phyloP scores from a whole-genome alignment of 2,888 invertebrate genomes.

The Malacosoma neustria region DNA sequence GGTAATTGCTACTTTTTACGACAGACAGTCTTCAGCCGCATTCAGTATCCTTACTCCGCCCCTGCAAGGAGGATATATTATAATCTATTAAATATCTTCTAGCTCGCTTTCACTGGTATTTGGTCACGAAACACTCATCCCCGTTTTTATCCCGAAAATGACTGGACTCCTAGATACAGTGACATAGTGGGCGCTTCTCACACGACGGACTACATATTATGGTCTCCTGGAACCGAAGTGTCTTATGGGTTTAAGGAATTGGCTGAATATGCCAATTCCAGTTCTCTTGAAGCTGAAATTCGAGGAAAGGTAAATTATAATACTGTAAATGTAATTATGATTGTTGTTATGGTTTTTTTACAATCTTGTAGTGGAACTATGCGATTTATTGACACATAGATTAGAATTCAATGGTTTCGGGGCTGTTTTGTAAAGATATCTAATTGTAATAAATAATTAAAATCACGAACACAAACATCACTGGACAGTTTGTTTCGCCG shows the following conservation, averaged over 20 bases:
- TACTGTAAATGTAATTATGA: too few relatives aligned
- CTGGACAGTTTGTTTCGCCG: too few relatives aligned
- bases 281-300: constrained; percentile 48
- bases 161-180: constrained; percentile 54
- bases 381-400: too few relatives aligned
- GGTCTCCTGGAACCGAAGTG: constrained; percentile 50
- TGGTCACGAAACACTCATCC: constrained; percentile 64
- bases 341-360: too few relatives aligned
- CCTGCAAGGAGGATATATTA: background rate
- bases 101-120: constrained; percentile 53
- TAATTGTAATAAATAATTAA: too few relatives aligned
- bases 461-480: too few relatives aligned
- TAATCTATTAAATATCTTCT: background rate
- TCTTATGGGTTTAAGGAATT: constrained; percentile 45
- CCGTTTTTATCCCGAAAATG: constrained; percentile 50
- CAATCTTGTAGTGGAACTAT: too few relatives aligned
- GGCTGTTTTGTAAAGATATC: too few relatives aligned
- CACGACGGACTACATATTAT: constrained; percentile 38
- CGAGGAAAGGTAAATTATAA: constrained; percentile 38
- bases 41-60: too few relatives aligned
- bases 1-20: too few relatives aligned
- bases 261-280: constrained; percentile 55
- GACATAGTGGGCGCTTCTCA: constrained; percentile 60
- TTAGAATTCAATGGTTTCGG: too few relatives aligned
- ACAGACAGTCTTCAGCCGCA: too few relatives aligned